phyloP scores from a whole-genome alignment of 2,797 vertebrate species.

The Cryptoprocta ferox region DNA sequence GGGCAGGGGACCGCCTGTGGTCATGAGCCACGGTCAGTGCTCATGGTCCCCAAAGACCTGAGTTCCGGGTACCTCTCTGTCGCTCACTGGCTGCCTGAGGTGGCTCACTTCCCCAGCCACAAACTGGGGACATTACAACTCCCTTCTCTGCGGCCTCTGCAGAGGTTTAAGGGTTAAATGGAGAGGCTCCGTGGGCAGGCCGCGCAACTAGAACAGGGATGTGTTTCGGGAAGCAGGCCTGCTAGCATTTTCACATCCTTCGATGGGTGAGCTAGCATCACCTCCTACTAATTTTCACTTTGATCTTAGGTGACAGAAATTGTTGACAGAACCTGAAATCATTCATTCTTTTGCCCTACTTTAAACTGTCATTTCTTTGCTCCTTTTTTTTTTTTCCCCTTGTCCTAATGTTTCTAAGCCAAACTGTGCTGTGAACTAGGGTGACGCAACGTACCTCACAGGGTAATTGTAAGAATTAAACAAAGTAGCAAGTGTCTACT shows the following conservation, averaged over 20 bases:
- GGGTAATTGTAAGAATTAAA: neutral
- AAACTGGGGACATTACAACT: neutral
- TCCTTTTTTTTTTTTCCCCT: neutral
- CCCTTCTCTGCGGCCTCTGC: neutral
- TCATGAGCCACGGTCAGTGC: fast-evolving
- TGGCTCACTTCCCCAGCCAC: neutral
- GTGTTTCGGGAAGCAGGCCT: neutral
- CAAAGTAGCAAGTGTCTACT: neutral
- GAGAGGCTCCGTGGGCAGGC: neutral
- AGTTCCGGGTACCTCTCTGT: neutral
- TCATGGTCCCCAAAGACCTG: neutral
- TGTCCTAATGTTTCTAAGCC: neutral
- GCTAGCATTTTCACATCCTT: neutral
- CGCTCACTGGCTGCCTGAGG: neutral
- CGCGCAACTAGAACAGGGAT: neutral
- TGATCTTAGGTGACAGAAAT: neutral
- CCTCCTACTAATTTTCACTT: neutral
- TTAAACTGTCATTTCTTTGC: neutral
- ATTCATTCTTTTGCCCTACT: neutral
- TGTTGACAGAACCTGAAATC: neutral
- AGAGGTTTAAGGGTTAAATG: neutral
- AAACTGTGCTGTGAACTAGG: neutral
- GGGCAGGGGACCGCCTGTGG: neutral
- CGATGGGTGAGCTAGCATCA: neutral
- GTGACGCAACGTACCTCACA: neutral